These are phyloP conservation scores for Seriola rivoliana DNA, from an alignment of 2,113 vertebrate species.

Conservation along the genomic window DNA sequence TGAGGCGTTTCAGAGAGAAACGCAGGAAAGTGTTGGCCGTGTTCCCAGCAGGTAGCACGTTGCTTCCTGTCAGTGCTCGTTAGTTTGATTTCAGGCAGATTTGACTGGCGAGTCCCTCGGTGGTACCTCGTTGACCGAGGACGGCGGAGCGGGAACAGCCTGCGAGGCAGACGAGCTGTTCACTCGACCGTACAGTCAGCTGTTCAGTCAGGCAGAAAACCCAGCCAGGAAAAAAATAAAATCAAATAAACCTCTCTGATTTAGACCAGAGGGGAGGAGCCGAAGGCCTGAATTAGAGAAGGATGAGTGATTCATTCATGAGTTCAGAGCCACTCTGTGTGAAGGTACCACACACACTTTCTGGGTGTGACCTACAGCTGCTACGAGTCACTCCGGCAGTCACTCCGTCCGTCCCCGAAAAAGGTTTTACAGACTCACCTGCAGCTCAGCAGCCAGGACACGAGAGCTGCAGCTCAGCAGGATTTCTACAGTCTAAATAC, in stretches of 20 bases:
- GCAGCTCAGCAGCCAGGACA: slow-evolving; percentile 3
- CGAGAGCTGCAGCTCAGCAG: not conserved
- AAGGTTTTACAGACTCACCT: not conserved
- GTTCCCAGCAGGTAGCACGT: slow-evolving; percentile 68
- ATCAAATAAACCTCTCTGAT: slow-evolving; percentile 52
- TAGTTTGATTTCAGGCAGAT: slow-evolving; percentile 62
- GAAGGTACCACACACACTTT: slow-evolving; percentile 9
- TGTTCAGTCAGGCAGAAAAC: slow-evolving; percentile 62
- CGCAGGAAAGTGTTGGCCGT: slow-evolving; percentile 35
- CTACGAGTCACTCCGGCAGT: not conserved
- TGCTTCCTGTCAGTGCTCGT: slow-evolving; percentile 71
- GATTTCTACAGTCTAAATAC: not conserved
- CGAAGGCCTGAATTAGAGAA: slow-evolving; percentile 31
- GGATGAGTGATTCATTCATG: slow-evolving; percentile 56
- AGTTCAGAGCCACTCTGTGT: slow-evolving; percentile 12
- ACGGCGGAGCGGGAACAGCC: slow-evolving; percentile 61
- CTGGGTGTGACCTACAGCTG: slow-evolving; percentile 20
- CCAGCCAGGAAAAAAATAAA: slow-evolving; percentile 22
- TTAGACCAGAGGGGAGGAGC: slow-evolving; percentile 34
- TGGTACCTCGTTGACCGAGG: slow-evolving; percentile 48
- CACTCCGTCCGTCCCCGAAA: not conserved
- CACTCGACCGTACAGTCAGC: slow-evolving; percentile 34
- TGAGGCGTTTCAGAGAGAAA: slow-evolving; percentile 46
- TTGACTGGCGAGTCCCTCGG: slow-evolving; percentile 60
- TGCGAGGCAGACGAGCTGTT: slow-evolving; percentile 63